Percentiles rank a stretch among this genome's conserved stretches.
phyloP scores from a whole-genome alignment of 2,888 invertebrate genomes.

The Geophilus truncorum region DNA sequence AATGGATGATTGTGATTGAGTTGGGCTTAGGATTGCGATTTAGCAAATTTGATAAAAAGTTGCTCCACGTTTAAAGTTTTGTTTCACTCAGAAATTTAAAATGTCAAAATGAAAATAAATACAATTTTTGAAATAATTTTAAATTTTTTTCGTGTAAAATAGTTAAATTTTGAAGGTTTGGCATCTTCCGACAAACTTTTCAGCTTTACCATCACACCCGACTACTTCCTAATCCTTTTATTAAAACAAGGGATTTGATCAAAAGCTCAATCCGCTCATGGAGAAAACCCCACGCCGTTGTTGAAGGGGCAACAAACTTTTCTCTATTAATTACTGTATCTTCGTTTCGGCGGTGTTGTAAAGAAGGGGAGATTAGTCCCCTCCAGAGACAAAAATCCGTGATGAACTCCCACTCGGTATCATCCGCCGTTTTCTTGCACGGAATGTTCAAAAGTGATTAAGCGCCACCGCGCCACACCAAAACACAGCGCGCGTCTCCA shows the following conservation, averaged over 20 bases:
- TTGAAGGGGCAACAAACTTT: background rate
- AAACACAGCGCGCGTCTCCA: background rate
- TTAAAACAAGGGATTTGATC: constrained; percentile 18
- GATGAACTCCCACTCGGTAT: constrained; percentile 1
- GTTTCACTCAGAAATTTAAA: too few relatives aligned
- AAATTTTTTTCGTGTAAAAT: too few relatives aligned
- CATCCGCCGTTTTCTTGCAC: background rate
- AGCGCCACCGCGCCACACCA: constrained; percentile 8
- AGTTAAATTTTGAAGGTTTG: background rate
- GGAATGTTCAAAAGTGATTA: constrained; percentile 11
- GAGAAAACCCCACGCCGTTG: background rate
- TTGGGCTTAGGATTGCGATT: background rate
- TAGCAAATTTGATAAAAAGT: background rate
- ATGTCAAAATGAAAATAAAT: too few relatives aligned
- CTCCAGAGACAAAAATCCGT: background rate
- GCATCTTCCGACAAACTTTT: background rate
- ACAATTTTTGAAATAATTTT: too few relatives aligned
- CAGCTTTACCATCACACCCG: background rate
- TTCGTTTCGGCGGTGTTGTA: constrained; percentile 6
- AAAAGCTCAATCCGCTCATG: background rate
- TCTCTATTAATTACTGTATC: constrained; percentile 22
- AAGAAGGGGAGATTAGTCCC: constrained; percentile 14
- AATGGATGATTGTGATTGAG: too few relatives aligned
- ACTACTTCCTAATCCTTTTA: background rate
- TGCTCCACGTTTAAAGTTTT: background rate